Evolutionary conservation across 2,888 invertebrate genomes (phyloP), one percentile per base, ranked within the genome.

Genomic region (Carterocephalus palaemon): DNA sequence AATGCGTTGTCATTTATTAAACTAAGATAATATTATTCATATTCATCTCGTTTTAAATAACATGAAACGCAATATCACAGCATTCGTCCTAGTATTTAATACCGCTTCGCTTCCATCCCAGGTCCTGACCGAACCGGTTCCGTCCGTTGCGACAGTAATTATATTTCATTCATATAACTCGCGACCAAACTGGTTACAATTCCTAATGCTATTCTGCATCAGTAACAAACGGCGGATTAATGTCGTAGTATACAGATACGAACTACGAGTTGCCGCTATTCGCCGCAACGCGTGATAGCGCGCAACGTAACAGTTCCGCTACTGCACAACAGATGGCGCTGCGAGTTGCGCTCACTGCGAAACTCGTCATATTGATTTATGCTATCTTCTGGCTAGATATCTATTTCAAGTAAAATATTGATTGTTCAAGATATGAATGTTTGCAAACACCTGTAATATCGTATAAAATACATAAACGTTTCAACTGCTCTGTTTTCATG

Each of bases 311-410:
- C 29, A 55, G 62, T 74, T 60, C 60, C 54, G 71, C 78, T 70
- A 76, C 65, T 75, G 60, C 58, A 63, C 67, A 66, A 67, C 61
- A 76, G 78, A 75, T 77, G 79, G 73, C 78, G 76, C 57, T 55
- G 48, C 51, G 5, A 20, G 64, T 48, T 19, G 29, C 34, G 40
- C 34, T 31, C 23, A 4, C 7, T 2, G 4, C 16, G 8, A 15
- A 23, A 9, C 17, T 4, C 9, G 12, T 7, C 9, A 4, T 63
- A 61, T 64, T 72, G 74, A 74, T 76, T 62, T 56, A 60, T 68
- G 69, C 68, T 66, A 64, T 43, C 51, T 51, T 33, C 53, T n/a
- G n/a, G n/a, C n/a, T n/a, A n/a, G n/a, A n/a, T n/a, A n/a, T n/a
- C n/a, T 23, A 29, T 59, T 64, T 59, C 64, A 69, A 72, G 75